phyloP scores from a whole-genome alignment of 2,797 vertebrate genomes.

The Oceanodroma leucorhoa region DNA sequence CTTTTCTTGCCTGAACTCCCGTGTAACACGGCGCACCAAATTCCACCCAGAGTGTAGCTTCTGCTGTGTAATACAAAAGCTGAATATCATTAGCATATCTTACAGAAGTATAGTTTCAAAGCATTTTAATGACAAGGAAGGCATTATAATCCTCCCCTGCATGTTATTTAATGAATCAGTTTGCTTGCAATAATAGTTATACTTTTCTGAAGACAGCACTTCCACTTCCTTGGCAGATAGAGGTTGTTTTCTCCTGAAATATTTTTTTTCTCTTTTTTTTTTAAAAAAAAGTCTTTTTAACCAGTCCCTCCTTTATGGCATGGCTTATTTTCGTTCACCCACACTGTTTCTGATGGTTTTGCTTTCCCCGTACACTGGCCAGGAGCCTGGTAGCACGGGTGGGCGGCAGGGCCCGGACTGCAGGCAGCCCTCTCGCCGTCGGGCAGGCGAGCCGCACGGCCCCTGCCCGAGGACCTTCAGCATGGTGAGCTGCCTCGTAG shows the following conservation, averaged over 20 bases:
- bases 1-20: neutral
- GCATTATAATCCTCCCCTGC: conserved; percentile 25
- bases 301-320: neutral
- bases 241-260: neutral
- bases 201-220: conserved; percentile 12
- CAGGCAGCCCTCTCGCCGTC: rapidly evolving
- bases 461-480: neutral
- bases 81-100: conserved; percentile 3
- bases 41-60: neutral
- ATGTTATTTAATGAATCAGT: conserved; percentile 41
- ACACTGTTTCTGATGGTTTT: neutral
- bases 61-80: conserved; percentile 18
- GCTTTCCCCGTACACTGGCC: neutral
- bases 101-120: conserved; percentile 44
- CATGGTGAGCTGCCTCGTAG: neutral
- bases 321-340: neutral
- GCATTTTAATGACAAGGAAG: conserved; percentile 43
- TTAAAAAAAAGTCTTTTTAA: neutral
- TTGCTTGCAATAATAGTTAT: conserved; percentile 33
- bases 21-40: neutral
- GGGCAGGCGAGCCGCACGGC: neutral
- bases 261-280: neutral
- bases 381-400: neutral
- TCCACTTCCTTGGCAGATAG: neutral
- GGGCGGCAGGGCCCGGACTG: neutral